A percentile compares a stretch with the other conserved stretches of the same genome.
phyloP scores from a whole-genome alignment of 2,797 vertebrate species.

The Picus viridis region DNA sequence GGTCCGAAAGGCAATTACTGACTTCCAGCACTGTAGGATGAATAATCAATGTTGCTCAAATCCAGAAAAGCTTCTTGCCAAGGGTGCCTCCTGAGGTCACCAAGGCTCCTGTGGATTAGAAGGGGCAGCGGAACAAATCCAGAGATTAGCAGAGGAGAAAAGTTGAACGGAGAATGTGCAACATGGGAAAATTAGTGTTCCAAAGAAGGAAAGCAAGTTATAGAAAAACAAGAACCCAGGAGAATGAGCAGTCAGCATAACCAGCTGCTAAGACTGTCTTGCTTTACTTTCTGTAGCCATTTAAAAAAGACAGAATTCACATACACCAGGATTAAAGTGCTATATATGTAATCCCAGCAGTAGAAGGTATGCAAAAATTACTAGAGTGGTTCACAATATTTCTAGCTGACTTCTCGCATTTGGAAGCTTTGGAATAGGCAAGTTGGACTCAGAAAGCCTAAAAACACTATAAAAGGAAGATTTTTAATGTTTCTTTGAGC shows the following conservation, averaged over 20 bases:
- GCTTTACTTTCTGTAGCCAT: not conserved
- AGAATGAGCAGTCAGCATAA: not conserved
- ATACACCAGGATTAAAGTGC: not conserved
- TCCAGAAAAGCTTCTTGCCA: slow-evolving; percentile 44
- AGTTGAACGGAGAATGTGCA: slow-evolving; percentile 44
- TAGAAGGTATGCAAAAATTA: not conserved
- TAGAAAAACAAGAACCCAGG: slow-evolving; percentile 19
- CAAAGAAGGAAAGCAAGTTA: slow-evolving; percentile 47
- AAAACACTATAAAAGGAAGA: not conserved
- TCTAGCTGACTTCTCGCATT: not conserved
- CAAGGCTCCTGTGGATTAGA: slow-evolving; percentile 39
- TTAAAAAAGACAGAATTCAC: not conserved
- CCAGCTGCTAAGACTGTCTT: not conserved
- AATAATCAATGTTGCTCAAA: slow-evolving; percentile 12
- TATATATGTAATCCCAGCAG: not conserved
- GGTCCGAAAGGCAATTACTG: not conserved
- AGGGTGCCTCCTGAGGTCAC: slow-evolving; percentile 45
- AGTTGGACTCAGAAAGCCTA: not conserved
- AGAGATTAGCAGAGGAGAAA: slow-evolving; percentile 58
- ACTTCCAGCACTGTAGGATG: slow-evolving; percentile 21
- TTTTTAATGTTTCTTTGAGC: not conserved
- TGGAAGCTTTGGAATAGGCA: not conserved
- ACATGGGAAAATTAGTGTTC: slow-evolving; percentile 19
- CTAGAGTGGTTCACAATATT: not conserved
- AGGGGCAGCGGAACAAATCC: slow-evolving; percentile 52